Evolutionary conservation across 2,113 vertebrate genomes (phyloP), one percentile per base, ranked within the genome.

Genomic region (Sander vitreus): DNA sequence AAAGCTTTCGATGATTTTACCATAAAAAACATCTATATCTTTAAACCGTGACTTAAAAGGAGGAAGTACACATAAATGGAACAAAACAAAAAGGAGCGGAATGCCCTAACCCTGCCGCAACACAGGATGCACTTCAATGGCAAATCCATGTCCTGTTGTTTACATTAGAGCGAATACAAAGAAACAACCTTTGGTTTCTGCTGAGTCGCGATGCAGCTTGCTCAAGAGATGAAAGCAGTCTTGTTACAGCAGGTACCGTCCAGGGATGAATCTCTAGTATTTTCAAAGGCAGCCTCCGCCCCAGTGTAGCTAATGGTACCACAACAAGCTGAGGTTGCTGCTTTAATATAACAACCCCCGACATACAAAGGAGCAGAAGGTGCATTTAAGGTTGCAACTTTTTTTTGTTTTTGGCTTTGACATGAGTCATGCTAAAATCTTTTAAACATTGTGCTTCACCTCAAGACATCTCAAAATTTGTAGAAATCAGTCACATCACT

Each of bases 401-500:
- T 72, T 55, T 18, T 70, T 68, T 27, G 27, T 85, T 83, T 81
- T 81, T 78, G 71, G 66, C 66, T 76, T 67, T 53, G 48, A 83
- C 62, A 75, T 48, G 73, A 88, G 50, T 83, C 73, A 64, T 78
- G 65, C 66, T 77, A 15, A 62, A 75, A 80, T 74, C 45, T 67
- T 70, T 78, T 25, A 5, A 84, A 73, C 75, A 69, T 74, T 83
- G 66, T 67, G 62, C 63, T 85, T 86, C 76, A 76, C 73, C 73
- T 80, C 57, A 73, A 79, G 45, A 60, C 45, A 64, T 78, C 23
- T 83, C 21, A 68, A 71, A 50, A 53, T 63, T 27, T 45, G 30
- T 27, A 80, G 25, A 79, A 82, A 84, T 68, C 19, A 43, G 6
- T 62, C 54, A 57, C 48, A 5, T 67, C 62, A 69, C 64, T 13